Conservation (phyloP, 1,140 invertebrate genomes). For the Penaeus vannamei region DNA sequence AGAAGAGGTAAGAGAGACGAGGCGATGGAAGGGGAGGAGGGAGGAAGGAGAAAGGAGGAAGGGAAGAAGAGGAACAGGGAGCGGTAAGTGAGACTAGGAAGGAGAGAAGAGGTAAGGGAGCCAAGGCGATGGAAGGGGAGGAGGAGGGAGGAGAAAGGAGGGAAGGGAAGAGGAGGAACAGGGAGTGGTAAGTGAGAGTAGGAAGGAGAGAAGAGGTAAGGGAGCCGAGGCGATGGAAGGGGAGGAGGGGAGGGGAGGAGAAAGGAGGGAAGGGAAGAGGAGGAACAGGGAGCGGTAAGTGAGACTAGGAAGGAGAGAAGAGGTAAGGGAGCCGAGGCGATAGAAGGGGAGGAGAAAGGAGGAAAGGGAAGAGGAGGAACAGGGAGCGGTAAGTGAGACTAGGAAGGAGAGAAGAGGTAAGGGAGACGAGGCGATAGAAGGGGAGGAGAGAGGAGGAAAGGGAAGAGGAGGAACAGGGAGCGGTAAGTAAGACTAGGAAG, state of each 20-base stretch:
- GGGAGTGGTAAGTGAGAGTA: neutral
- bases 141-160: neutral
- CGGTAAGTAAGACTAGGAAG: too few species aligned
- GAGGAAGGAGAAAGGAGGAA: neutral
- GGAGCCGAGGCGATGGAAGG: neutral
- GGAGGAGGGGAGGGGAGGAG: too few species aligned
- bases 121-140: neutral
- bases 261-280: neutral
- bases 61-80: neutral
- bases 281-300: neutral
- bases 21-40: too few species aligned
- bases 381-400: neutral
- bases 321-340: too few species aligned
- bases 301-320: neutral
- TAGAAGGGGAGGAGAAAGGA: neutral
- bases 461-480: too few species aligned
- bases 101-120: neutral
- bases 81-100: neutral
- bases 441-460: too few species aligned
- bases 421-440: too few species aligned
- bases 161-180: neutral
- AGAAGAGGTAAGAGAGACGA: too few species aligned
- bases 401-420: too few species aligned
- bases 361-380: neutral
- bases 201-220: too few species aligned